Base-by-base conservation (phyloP, 2,797 vertebrate species). In the Lutjanus argentimaculatus region DNA sequence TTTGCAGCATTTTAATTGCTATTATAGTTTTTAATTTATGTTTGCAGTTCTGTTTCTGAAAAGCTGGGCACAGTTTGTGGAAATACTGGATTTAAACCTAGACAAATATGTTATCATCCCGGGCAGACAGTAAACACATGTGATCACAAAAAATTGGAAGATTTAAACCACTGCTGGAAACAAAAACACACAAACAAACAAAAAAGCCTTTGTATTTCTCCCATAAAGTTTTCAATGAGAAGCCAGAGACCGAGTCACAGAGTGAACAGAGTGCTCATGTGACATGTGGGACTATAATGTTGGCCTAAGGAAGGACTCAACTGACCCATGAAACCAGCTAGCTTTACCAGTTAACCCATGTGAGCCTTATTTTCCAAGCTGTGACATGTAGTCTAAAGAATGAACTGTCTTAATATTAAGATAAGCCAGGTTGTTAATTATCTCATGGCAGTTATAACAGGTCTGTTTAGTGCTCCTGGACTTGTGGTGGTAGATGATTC, bases 321-420 rank as follows among this genome's bases (percentile, higher is more conserved):
- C 58, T 53, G 21, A 67, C 10, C 22, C 36, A 17, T 46, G 12
- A 17, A 40, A 10, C 55, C 40, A 67, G 25, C 14, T 56, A 57
- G 4, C 74, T 66, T 56, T 49, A 67, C 45, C 21, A 63, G n/a
- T 53, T 48, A 30, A 45, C 9, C 7, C 13, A 25, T 40, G n/a
- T 6, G 21, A 30, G 61, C 10, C 55, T 42, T 7, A n/a, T 43
- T 71, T 59, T 55, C 58, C 45, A 66, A 21, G 7, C 4, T 55
- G 40, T 70, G 56, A 65, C 59, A 30, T 73, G 61, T 59, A 48
- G 48, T 25, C 14, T 19, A 67, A 55, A 40, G 53, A 80, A 75
- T 5, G 3, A 58, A 36, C 25, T 58, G 25, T 14, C 14, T 15
- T 13, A 55, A 22, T 17, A 7, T 13, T 12, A 56, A 56, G 53